These are phyloP conservation scores for Empidonax alnorum DNA, from an alignment of 2,113 vertebrate genomes.

Conservation along the genomic window DNA sequence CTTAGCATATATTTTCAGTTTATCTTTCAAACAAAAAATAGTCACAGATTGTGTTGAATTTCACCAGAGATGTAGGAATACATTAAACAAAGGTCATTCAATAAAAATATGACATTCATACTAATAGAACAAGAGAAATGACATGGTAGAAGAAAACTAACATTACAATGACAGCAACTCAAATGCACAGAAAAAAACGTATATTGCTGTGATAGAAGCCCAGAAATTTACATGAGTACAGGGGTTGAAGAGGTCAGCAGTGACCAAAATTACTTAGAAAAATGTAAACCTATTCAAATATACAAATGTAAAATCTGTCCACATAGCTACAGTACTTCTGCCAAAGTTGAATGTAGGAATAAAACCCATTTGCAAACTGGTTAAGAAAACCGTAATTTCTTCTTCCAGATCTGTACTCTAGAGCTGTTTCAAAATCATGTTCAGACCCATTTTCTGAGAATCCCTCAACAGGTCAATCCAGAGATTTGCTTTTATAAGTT, in stretches of 20 bases:
- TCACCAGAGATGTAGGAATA: neutral
- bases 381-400: neutral
- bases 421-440: neutral
- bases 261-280: neutral
- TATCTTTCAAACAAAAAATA: neutral
- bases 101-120: neutral
- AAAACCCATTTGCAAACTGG: neutral
- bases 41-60: neutral
- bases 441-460: neutral
- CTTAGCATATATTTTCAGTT: neutral
- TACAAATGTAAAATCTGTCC: neutral
- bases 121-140: neutral
- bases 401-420: neutral
- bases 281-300: neutral
- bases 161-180: neutral
- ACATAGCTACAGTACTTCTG: neutral
- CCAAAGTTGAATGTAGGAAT: neutral
- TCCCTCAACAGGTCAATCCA: neutral
- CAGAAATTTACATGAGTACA: neutral
- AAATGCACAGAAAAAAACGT: neutral
- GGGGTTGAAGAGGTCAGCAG: neutral
- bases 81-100: slow-evolving; percentile 26
- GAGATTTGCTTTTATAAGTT: neutral
- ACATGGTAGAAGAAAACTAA: neutral
- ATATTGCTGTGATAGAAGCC: neutral